phyloP scores from a whole-genome alignment of 2,888 invertebrate species.

The Volucella inanis region DNA sequence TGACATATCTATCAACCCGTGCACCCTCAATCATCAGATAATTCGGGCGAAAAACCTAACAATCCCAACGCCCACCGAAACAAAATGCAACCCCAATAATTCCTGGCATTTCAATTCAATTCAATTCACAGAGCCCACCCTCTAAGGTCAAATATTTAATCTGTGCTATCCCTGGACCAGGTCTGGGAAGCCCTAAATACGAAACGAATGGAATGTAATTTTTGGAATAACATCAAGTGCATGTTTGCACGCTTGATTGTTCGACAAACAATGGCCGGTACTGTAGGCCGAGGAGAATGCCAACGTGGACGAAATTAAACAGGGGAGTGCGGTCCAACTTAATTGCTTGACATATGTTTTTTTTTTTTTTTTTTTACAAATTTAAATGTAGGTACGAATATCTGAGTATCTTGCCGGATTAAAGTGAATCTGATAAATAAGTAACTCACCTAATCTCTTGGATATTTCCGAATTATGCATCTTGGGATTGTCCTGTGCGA shows the following conservation, averaged over 20 bases:
- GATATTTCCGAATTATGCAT: constrained; percentile 99
- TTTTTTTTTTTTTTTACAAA: constrained; percentile 23
- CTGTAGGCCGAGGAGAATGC: too few relatives aligned
- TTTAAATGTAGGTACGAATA: not conserved
- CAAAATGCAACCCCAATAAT: constrained; percentile 27
- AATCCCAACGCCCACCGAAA: constrained; percentile 44
- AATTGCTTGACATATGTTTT: constrained; percentile 67
- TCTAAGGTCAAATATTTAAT: constrained; percentile 73
- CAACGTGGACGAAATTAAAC: constrained; percentile 17
- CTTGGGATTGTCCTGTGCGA: constrained; percentile 98
- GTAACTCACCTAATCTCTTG: constrained; percentile 91
- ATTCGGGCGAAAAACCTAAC: constrained; percentile 62
- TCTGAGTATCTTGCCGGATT: not conserved
- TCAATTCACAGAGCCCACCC: constrained; percentile 56
- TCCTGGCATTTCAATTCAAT: not conserved
- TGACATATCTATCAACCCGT: constrained; percentile 10
- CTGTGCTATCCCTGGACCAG: not conserved
- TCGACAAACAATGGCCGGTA: constrained; percentile 56
- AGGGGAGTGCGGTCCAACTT: constrained; percentile 33
- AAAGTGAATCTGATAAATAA: constrained; percentile 1
- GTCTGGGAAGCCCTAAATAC: constrained; percentile 38
- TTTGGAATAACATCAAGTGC: constrained; percentile 74
- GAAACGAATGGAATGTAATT: constrained; percentile 58
- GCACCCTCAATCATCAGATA: constrained; percentile 50
- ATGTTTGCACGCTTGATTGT: constrained; percentile 71